Evolutionary conservation across 2,888 invertebrate genomes (phyloP).

Genomic region (Ectropis crepuscularia): DNA sequence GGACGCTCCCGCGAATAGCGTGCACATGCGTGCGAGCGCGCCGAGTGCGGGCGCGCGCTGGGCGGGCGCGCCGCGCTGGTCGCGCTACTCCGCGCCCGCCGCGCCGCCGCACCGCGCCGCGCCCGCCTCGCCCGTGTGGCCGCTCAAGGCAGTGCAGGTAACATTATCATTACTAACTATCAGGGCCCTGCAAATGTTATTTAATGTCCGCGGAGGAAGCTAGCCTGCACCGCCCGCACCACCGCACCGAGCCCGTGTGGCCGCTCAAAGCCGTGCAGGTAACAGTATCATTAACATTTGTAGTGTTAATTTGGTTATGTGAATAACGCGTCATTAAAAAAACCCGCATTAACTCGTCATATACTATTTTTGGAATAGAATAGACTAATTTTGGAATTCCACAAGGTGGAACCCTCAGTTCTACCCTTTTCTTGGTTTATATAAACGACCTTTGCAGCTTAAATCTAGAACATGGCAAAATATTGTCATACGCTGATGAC

Average conservation of each 20-base stretch:
- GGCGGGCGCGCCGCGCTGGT: slow-evolving; percentile 81
- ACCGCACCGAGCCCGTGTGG: slow-evolving; percentile 50
- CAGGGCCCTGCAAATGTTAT: too few relatives aligned
- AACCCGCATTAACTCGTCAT: too few relatives aligned
- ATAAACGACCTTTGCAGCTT: too few relatives aligned
- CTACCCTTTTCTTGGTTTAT: too few relatives aligned
- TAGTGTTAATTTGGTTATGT: neutral
- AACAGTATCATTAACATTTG: neutral
- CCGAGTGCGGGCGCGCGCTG: slow-evolving; percentile 44
- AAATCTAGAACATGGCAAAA: too few relatives aligned
- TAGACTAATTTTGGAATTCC: too few relatives aligned
- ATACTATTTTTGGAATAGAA: too few relatives aligned
- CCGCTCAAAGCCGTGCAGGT: slow-evolving; percentile 69
- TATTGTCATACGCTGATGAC: too few relatives aligned
- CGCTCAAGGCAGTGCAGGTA: slow-evolving; percentile 68
- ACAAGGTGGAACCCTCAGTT: too few relatives aligned
- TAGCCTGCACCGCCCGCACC: slow-evolving; percentile 67
- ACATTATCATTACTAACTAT: too few relatives aligned
- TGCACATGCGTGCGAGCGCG: slow-evolving; percentile 61
- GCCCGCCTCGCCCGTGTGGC: slow-evolving; percentile 81
- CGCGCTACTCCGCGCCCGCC: slow-evolving; percentile 81
- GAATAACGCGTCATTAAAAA: too few relatives aligned
- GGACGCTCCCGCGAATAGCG: slow-evolving; percentile 73
- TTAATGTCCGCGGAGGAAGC: too few relatives aligned
- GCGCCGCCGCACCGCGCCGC: slow-evolving; percentile 43